phyloP scores from a whole-genome alignment of 2,888 invertebrate species.

The Metopia argyrocephala region DNA sequence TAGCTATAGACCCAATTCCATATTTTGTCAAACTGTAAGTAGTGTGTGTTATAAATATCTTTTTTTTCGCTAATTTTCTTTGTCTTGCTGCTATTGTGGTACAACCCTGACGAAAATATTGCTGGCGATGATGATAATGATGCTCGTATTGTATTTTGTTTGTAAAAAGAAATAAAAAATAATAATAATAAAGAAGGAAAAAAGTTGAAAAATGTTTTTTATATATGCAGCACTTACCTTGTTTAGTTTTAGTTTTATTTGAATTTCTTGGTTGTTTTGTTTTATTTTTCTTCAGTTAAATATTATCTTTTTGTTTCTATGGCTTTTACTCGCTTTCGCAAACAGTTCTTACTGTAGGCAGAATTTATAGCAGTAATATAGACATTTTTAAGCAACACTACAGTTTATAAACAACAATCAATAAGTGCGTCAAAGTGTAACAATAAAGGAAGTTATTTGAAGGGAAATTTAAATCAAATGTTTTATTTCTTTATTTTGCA shows the following conservation, averaged over 20 bases:
- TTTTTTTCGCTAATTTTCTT: no score
- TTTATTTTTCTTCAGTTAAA: slow-evolving; percentile 28
- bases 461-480: no score
- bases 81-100: background rate
- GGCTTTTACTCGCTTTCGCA: slow-evolving; percentile 47
- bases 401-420: no score
- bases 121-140: background rate
- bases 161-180: background rate
- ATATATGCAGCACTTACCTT: background rate
- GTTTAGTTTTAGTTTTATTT: background rate
- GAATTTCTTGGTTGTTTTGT: slow-evolving; percentile 6
- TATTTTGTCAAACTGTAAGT: no score
- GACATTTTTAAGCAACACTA: no score
- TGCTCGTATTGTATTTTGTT: background rate
- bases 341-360: slow-evolving; percentile 10
- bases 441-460: no score
- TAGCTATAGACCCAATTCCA: no score
- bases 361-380: no score
- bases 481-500: no score
- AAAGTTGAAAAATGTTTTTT: background rate
- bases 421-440: no score
- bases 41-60: background rate
- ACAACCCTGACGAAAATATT: background rate
- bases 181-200: background rate
- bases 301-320: slow-evolving; percentile 52